Percentiles rank a stretch among this genome's conserved stretches.
These are phyloP conservation scores for Pantherophis guttatus DNA, from an alignment of 2,113 vertebrate species.

Conservation along the genomic window DNA sequence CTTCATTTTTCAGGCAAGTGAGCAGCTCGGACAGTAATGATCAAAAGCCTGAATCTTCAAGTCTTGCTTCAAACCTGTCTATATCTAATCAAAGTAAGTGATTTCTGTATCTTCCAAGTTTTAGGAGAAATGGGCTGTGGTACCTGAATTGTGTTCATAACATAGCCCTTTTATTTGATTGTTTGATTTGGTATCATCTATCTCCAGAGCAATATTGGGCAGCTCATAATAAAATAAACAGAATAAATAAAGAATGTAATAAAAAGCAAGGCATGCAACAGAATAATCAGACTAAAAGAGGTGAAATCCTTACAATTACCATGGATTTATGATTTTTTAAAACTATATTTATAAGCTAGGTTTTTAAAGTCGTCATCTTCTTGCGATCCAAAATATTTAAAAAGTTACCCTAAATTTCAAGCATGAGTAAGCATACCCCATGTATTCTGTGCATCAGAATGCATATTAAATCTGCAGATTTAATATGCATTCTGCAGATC, in stretches of 20 bases:
- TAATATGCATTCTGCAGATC: too few relatives aligned
- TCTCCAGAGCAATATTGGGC: background rate
- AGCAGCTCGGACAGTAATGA: constrained; percentile 69
- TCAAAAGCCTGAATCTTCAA: constrained; percentile 75
- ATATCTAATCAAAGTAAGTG: constrained; percentile 79
- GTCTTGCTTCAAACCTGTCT: constrained; percentile 70
- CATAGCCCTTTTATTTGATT: background rate
- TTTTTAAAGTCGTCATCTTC: background rate
- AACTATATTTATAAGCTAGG: background rate
- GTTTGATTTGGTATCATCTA: background rate
- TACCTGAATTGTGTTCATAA: background rate
- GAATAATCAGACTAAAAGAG: background rate
- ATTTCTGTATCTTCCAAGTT: constrained; percentile 1
- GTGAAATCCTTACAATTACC: background rate
- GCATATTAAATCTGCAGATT: background rate
- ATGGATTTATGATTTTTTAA: background rate
- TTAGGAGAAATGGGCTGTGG: background rate
- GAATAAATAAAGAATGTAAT: background rate
- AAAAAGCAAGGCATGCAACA: background rate
- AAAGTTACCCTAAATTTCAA: background rate
- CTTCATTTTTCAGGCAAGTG: constrained; percentile 71
- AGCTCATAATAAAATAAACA: background rate
- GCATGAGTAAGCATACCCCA: background rate
- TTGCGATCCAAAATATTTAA: background rate
- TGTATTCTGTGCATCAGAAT: background rate